phyloP scores from a whole-genome alignment of 2,113 vertebrate genomes.

The Turdus rufiventris region DNA sequence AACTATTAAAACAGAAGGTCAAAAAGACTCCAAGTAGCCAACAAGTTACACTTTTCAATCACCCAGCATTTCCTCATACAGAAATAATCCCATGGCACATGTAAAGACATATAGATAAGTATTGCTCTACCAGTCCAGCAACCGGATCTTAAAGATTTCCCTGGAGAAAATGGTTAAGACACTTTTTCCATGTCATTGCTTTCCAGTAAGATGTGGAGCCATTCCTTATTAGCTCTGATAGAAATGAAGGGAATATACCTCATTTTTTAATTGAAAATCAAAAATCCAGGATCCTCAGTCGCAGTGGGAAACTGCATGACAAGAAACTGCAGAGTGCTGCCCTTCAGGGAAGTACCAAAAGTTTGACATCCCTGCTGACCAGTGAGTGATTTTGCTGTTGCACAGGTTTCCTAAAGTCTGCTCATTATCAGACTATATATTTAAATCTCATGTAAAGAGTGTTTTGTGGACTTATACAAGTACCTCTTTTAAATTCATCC shows the following conservation, averaged over 20 bases:
- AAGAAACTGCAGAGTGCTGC: background rate
- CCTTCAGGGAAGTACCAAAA: background rate
- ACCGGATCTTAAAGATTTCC: background rate
- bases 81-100: background rate
- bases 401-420: background rate
- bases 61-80: background rate
- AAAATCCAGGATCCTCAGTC: background rate
- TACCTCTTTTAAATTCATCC: background rate
- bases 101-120: background rate
- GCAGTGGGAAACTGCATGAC: background rate
- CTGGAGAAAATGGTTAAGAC: background rate
- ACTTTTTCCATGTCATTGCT: background rate
- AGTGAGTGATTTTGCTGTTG: fast-evolving
- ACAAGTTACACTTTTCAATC: background rate
- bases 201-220: background rate
- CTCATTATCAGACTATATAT: background rate
- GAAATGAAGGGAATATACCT: background rate
- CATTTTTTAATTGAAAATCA: background rate
- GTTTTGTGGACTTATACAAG: background rate
- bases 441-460: background rate
- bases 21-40: background rate
- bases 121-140: background rate
- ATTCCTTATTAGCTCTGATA: background rate
- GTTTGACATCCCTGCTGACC: background rate
- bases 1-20: background rate